phyloP scores from a whole-genome alignment of 2,888 invertebrate species.

The Eupelmus urozonus region DNA sequence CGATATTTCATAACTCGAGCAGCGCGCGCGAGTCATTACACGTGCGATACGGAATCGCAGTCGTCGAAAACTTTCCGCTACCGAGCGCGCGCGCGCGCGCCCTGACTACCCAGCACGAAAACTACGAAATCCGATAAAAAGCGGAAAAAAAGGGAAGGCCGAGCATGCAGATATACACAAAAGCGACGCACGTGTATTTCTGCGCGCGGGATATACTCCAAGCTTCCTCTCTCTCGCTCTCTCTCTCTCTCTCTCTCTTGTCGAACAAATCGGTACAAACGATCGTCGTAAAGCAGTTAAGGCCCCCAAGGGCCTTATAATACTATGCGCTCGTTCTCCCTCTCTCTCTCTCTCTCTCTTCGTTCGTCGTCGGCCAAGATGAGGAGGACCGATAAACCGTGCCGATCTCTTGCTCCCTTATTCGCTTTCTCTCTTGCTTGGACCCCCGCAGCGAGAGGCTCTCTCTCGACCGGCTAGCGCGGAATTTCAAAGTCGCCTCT shows the following conservation, averaged over 20 bases:
- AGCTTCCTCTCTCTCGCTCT: background rate
- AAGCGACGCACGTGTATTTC: background rate
- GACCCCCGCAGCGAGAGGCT: conserved; percentile 71
- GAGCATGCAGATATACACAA: background rate
- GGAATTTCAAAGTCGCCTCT: conserved; percentile 66
- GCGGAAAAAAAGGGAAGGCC: background rate
- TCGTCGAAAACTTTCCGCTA: too few species aligned
- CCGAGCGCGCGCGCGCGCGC: too few species aligned
- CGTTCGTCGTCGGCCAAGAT: conserved; percentile 58
- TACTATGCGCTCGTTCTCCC: conserved; percentile 57
- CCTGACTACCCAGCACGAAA: too few species aligned
- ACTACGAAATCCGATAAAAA: conserved; percentile 14
- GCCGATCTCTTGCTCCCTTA: conserved; percentile 53
- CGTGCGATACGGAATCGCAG: too few species aligned
- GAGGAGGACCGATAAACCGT: conserved; percentile 74
- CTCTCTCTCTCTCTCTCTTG: conserved; percentile 64
- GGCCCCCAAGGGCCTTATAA: conserved; percentile 63
- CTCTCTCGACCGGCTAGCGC: conserved; percentile 60
- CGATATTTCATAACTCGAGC: too few species aligned
- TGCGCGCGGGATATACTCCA: conserved; percentile 8
- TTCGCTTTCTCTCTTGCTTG: conserved; percentile 62
- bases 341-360: conserved; percentile 41
- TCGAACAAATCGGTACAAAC: conserved; percentile 78
- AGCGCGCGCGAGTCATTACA: too few species aligned
- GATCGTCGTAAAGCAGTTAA: conserved; percentile 77